Base-by-base conservation (phyloP, 2,888 invertebrate genomes). In the Perdita meconis region DNA sequence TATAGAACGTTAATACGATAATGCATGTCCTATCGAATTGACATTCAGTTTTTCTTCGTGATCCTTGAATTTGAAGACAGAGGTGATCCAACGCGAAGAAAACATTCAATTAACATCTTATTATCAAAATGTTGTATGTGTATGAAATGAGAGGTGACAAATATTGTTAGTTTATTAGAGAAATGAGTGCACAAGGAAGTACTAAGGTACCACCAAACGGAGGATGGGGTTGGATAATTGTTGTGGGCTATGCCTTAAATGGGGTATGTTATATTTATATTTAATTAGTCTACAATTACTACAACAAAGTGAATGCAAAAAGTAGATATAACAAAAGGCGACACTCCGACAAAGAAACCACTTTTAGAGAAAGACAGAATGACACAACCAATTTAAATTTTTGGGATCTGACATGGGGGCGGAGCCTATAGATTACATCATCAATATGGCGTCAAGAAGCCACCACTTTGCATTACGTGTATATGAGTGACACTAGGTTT, bases 171-270 rank as follows among this genome's bases (percentile, higher is more conserved):
- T 30, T 44, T 12, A n/a, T 4, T 44, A 40, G 1, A 24, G 44
- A 8, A 36, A 80, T 78, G 78, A 26, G 0, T 2, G n/a, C 2
- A 2, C 2, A 55, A 44, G 19, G 65, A 44, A 47, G 57, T 42
- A 84, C 57, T 30, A 88, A 89, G 77, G 77, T 90, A 38, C 94
- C 95, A 42, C 95, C 95, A 0, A 94, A 95, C 86, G 95, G 95
- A 75, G 95, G 95, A 13, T 95, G 95, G 90, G 95, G 95, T 13
- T 95, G 95, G 95, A 92, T 95, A 36, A 93, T 95, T 56, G 94
- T 94, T 12, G 88, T 94, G 63, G 95, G 94, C 0, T 94, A 93
- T 82, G 94, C 94, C 38, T 86, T 95, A 19, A 95, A 94, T 82
- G 95, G 94, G 91, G 95, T 95, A 93, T 94, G 95, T 94, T 72